Conservation (phyloP, 2,797 vertebrate species). For the Corythornis leucogaster region DNA sequence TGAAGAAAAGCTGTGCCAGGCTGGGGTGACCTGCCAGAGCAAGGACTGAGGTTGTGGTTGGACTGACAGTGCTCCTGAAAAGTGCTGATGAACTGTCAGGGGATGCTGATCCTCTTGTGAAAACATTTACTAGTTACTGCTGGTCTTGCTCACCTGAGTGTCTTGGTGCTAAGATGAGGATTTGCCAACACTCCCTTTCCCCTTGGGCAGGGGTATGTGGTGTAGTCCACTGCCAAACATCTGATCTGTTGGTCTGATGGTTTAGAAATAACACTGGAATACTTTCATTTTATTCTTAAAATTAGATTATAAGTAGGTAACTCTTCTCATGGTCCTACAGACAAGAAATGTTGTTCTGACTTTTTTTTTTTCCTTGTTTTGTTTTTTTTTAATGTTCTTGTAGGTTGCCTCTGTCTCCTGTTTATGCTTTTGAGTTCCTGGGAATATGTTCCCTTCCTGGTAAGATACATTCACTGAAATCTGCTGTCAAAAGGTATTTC, state of each 20-base stretch:
- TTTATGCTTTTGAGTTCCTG: conserved; percentile 83
- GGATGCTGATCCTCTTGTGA: fast-evolving
- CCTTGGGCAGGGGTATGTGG: background rate
- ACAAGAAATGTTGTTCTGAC: background rate
- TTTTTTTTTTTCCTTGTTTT: background rate
- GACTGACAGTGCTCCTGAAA: background rate
- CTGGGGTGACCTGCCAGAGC: background rate
- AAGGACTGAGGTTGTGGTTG: fast-evolving
- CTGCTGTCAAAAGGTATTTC: background rate
- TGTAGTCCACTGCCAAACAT: fast-evolving
- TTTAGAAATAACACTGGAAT: background rate
- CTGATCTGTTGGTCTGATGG: no score
- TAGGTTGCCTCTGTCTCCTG: conserved; percentile 86
- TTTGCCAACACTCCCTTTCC: fast-evolving
- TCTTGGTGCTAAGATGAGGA: fast-evolving
- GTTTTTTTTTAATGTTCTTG: background rate
- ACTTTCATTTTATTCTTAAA: background rate
- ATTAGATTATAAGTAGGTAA: background rate
- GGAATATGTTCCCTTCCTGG: conserved; percentile 91
- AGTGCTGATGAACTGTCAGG: background rate
- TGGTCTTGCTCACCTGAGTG: fast-evolving
- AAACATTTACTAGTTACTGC: fast-evolving
- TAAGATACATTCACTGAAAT: conserved; percentile 49
- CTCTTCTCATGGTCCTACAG: background rate
- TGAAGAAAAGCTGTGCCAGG: background rate